Conservation (phyloP, 2,888 invertebrate genomes). For the Watsonalla binaria region DNA sequence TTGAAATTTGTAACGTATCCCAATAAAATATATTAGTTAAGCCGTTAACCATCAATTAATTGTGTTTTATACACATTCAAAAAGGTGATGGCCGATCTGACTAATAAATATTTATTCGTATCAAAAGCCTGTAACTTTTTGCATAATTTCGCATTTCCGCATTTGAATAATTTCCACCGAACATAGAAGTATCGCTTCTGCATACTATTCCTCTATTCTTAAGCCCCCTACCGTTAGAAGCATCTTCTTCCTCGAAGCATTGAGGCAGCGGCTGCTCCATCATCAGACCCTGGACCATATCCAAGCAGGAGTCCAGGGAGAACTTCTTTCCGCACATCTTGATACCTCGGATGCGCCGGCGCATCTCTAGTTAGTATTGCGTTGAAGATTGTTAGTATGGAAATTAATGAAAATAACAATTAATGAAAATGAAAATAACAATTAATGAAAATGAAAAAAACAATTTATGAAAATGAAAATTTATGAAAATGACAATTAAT, state of each 20-base stretch:
- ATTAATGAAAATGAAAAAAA: background rate
- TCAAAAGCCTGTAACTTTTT: too few relatives aligned
- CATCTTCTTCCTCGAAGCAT: slow-evolving; percentile 76
- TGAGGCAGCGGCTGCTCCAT: slow-evolving; percentile 72
- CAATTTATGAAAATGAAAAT: background rate
- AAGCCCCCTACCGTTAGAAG: slow-evolving; percentile 60
- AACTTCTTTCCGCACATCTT: slow-evolving; percentile 94
- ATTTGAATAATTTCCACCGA: too few relatives aligned
- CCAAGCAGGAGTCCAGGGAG: slow-evolving; percentile 94
- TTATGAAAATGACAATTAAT: too few relatives aligned
- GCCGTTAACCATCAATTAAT: too few relatives aligned
- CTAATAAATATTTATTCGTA: too few relatives aligned
- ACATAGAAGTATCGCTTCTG: background rate
- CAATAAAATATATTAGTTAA: too few relatives aligned
- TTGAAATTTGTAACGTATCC: too few relatives aligned
- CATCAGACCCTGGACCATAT: slow-evolving; percentile 88
- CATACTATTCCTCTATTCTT: background rate
- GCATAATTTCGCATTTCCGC: too few relatives aligned
- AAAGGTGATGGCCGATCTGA: too few relatives aligned
- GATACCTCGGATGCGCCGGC: slow-evolving; percentile 91
- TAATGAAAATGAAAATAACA: background rate
- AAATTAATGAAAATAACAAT: background rate
- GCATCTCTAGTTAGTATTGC: slow-evolving; percentile 80
- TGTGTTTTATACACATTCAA: too few relatives aligned
- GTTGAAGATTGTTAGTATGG: slow-evolving; percentile 13